Conservation (phyloP, 1,140 invertebrate species). For the Drosophila tsacasi region DNA sequence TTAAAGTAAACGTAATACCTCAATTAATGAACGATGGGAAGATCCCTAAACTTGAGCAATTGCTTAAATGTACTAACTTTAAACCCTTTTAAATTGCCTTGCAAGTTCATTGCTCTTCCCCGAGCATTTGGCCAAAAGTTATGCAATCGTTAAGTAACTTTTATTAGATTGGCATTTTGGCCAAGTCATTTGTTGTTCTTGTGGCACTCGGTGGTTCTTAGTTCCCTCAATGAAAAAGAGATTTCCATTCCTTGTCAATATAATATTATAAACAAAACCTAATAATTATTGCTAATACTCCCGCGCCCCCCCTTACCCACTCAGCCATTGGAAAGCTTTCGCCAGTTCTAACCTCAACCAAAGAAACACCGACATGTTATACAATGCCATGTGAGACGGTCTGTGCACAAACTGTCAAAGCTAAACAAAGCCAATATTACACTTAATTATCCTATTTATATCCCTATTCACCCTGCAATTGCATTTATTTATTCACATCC, state of each 20-base stretch:
- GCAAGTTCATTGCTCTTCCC: conserved; percentile 31
- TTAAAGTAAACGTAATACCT: not conserved
- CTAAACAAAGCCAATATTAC: not conserved
- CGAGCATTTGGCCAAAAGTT: conserved; percentile 54
- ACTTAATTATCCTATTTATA: not conserved
- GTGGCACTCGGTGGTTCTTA: not conserved
- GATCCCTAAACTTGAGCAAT: not conserved
- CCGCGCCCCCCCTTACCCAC: not conserved
- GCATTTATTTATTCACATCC: conserved; percentile 13
- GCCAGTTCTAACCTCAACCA: conserved; percentile 74
- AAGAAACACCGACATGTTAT: conserved; percentile 41
- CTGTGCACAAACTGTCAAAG: not conserved
- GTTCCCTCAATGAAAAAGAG: not conserved
- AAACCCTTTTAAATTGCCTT: not conserved
- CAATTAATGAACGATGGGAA: not conserved
- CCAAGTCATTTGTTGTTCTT: conserved; percentile 34
- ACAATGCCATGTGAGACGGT: conserved; percentile 42
- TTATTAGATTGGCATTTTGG: conserved; percentile 36
- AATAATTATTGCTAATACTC: conserved; percentile 23
- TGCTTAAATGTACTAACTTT: not conserved
- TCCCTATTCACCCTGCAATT: not conserved
- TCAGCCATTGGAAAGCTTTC: conserved; percentile 55
- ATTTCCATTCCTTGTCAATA: conserved; percentile 11
- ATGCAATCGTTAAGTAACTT: conserved; percentile 76
- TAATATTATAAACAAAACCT: conserved; percentile 44